Percentiles rank a stretch among this genome's conserved stretches.
These are phyloP conservation scores for Philotrypesis tridentata DNA, from an alignment of 1,140 invertebrate genomes.

Conservation along the genomic window DNA sequence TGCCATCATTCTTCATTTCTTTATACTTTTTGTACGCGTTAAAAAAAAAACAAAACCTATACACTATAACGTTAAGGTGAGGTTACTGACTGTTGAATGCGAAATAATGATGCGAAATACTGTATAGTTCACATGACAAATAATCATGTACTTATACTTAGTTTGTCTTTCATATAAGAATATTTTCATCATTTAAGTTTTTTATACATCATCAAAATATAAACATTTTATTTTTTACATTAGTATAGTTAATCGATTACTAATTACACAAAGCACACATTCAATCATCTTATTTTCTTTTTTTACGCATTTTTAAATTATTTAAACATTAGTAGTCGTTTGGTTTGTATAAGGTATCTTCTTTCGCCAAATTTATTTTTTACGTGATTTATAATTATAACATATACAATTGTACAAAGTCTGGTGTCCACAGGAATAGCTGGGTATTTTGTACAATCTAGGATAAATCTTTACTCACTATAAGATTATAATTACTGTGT, in stretches of 20 bases:
- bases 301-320: background rate
- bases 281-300: conserved; percentile 3
- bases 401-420: conserved; percentile 26
- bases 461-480: background rate
- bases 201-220: conserved; percentile 12
- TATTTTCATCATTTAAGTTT: conserved; percentile 22
- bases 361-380: conserved; percentile 47
- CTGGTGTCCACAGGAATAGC: conserved; percentile 70
- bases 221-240: background rate
- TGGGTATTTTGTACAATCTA: conserved; percentile 58
- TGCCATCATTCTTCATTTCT: conserved; percentile 27
- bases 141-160: conserved; percentile 32
- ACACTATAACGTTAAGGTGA: conserved; percentile 2
- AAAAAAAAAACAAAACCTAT: background rate
- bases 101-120: conserved; percentile 22
- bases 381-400: conserved; percentile 53
- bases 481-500: conserved; percentile 12
- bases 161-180: conserved; percentile 29
- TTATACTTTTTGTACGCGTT: conserved; percentile 13
- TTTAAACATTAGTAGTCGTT: conserved; percentile 4
- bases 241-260: conserved; percentile 9
- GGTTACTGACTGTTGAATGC: conserved; percentile 22
- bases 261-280: conserved; percentile 14
- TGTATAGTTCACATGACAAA: conserved; percentile 35
- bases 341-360: conserved; percentile 10